These are phyloP conservation scores for Varanus salvator DNA, from an alignment of 2,113 vertebrate genomes.

Conservation along the genomic window DNA sequence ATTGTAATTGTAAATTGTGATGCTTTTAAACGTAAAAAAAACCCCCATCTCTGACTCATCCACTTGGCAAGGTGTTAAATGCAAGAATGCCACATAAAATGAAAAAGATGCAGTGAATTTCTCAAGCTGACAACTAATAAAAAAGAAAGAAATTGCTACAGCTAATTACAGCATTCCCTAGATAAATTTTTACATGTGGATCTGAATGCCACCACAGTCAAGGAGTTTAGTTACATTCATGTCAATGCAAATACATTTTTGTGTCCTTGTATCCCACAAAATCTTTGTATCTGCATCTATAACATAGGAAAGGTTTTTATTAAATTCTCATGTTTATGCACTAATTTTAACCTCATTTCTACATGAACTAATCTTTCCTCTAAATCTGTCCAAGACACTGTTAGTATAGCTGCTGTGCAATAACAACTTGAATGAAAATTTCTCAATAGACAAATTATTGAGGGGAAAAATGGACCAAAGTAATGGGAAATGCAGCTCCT, in stretches of 20 bases:
- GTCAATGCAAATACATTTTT: background rate
- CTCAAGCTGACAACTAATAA: background rate
- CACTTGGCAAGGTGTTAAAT: background rate
- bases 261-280: background rate
- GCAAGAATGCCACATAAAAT: background rate
- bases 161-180: background rate
- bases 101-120: background rate
- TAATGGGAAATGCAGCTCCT: background rate
- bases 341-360: background rate
- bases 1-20: background rate
- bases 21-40: background rate
- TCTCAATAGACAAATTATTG: background rate
- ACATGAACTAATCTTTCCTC: background rate
- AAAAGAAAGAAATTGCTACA: background rate
- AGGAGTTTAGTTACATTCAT: background rate
- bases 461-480: background rate
- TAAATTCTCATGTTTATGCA: background rate
- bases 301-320: background rate
- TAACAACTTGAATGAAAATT: slow-evolving; percentile 10
- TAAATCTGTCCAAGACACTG: background rate
- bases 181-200: background rate
- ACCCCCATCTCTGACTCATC: background rate
- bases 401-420: background rate
- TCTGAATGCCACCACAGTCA: background rate
- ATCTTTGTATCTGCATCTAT: background rate